Evolutionary conservation across 2,113 vertebrate species (phyloP).

Genomic region (Albula glossodonta): DNA sequence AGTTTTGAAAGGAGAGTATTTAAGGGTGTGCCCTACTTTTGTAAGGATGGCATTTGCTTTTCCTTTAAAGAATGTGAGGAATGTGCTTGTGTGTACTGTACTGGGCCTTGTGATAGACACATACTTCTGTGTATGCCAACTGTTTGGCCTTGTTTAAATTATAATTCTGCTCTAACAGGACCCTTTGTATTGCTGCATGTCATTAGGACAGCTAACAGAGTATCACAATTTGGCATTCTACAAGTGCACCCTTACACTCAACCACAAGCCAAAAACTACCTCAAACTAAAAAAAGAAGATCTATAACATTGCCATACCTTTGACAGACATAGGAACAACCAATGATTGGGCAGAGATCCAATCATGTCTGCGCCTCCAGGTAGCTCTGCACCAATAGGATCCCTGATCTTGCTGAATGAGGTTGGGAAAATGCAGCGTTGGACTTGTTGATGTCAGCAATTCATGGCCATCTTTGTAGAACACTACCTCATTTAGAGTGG

Average conservation of each 20-base stretch:
- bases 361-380: slow-evolving; percentile 25
- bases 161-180: no score
- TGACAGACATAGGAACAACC: slow-evolving; percentile 35
- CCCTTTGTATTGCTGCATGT: no score
- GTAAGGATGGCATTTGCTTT: no score
- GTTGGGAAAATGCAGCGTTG: slow-evolving; percentile 37
- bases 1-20: neutral
- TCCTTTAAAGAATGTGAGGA: no score
- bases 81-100: no score
- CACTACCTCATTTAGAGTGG: slow-evolving; percentile 33
- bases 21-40: neutral
- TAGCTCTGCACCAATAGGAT: slow-evolving; percentile 60
- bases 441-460: slow-evolving; percentile 30
- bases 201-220: no score
- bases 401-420: slow-evolving; percentile 48
- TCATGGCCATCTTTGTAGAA: slow-evolving; percentile 59
- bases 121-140: no score
- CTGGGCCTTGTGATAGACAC: no score
- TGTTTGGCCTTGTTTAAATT: no score
- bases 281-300: neutral
- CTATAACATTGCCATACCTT: slow-evolving; percentile 49
- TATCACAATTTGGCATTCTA: no score
- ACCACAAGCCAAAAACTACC: no score
- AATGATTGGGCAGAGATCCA: slow-evolving; percentile 47
- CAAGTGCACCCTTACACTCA: no score